phyloP scores from a whole-genome alignment of 92 coral and sea anemone species.

The Umimayanthus chanpuru region DNA sequence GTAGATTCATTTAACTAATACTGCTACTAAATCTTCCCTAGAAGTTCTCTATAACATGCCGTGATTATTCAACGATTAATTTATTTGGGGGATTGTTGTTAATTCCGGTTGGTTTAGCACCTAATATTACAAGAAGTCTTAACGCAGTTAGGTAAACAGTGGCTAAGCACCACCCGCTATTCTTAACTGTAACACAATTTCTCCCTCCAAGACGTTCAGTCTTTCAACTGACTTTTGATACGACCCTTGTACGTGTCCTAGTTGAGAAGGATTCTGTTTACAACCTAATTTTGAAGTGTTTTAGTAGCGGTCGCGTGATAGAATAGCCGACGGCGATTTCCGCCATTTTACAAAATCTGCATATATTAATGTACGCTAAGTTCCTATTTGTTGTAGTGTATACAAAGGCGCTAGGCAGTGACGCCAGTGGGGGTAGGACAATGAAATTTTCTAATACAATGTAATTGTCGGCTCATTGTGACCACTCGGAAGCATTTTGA shows the following conservation, averaged over 20 bases:
- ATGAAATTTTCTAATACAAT: constrained; percentile 87
- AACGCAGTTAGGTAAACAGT: constrained; percentile 37
- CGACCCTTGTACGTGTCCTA: background rate
- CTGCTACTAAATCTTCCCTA: constrained; percentile 18
- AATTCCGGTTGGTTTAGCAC: constrained; percentile 39
- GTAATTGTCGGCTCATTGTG: constrained; percentile 88
- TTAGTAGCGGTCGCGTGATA: constrained; percentile 38
- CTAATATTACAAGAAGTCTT: constrained; percentile 33
- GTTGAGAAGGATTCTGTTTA: background rate
- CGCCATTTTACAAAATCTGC: constrained; percentile 60
- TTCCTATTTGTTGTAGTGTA: constrained; percentile 57
- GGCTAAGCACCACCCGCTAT: constrained; percentile 36
- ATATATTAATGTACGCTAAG: constrained; percentile 75
- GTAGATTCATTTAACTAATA: constrained; percentile 7
- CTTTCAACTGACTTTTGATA: background rate
- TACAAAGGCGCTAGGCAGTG: constrained; percentile 71
- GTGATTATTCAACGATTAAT: constrained; percentile 43
- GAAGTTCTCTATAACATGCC: constrained; percentile 38
- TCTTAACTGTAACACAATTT: constrained; percentile 32
- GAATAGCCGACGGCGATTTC: constrained; percentile 37
- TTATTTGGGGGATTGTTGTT: constrained; percentile 41
- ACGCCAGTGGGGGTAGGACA: constrained; percentile 81
- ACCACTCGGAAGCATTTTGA: constrained; percentile 55
- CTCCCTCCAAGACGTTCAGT: background rate
- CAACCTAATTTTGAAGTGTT: constrained; percentile 15